A percentile compares a stretch with the other conserved stretches of the same genome.
These are phyloP conservation scores for Origma solitaria DNA, from an alignment of 2,113 vertebrate species.

Conservation along the genomic window DNA sequence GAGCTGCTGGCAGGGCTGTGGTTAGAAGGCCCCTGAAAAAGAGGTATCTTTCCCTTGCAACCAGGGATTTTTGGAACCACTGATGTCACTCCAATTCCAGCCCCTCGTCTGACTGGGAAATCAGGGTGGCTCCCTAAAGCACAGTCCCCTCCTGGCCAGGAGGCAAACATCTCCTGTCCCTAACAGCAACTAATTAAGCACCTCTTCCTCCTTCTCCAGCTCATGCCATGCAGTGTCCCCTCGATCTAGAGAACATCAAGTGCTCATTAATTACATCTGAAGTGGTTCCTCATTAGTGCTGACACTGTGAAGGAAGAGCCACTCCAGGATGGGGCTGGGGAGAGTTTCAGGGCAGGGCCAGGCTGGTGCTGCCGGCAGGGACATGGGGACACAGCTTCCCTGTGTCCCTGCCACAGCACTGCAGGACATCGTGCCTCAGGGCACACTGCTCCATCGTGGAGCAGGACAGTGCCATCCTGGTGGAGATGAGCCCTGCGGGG, in stretches of 20 bases:
- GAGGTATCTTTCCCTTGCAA: background rate
- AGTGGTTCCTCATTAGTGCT: conserved; percentile 24
- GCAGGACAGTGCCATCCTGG: background rate
- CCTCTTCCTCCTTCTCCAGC: background rate
- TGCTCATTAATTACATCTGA: conserved; percentile 41
- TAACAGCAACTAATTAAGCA: background rate
- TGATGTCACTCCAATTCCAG: rapidly evolving
- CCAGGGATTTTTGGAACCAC: background rate
- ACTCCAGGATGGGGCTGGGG: background rate
- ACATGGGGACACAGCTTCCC: background rate
- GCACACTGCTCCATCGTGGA: background rate
- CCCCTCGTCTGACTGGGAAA: background rate
- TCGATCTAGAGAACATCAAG: background rate
- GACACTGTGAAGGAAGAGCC: background rate
- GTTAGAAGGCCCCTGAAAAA: background rate
- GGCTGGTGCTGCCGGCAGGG: background rate
- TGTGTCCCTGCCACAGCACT: background rate
- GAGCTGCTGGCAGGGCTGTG: background rate
- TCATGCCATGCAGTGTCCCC: conserved; percentile 6
- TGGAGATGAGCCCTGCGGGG: background rate
- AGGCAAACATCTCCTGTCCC: background rate
- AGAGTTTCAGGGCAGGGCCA: background rate
- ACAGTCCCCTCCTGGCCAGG: background rate
- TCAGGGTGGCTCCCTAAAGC: background rate
- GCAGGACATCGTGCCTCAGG: background rate